phyloP scores from a whole-genome alignment of 2,797 vertebrate species.

The Pygocentrus nattereri region DNA sequence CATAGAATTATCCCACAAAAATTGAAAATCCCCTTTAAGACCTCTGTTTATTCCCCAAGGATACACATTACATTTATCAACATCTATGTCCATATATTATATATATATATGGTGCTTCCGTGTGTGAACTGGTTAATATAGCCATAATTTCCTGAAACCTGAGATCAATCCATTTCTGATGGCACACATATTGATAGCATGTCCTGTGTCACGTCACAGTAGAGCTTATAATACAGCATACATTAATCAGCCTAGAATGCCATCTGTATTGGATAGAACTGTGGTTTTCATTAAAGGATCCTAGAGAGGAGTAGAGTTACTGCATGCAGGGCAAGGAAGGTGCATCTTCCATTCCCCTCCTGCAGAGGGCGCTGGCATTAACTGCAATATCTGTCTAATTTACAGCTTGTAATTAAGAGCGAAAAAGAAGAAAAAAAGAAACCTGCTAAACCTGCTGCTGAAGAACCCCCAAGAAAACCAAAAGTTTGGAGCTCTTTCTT shows the following conservation, averaged over 20 bases:
- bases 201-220: background rate
- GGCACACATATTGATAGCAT: conserved; percentile 15
- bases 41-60: background rate
- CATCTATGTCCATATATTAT: conserved; percentile 54
- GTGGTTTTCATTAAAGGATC: background rate
- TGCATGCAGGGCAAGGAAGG: conserved; percentile 64
- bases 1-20: no score
- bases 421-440: conserved; percentile 71
- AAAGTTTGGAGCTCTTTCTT: conserved; percentile 81
- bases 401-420: conserved; percentile 81
- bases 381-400: conserved; percentile 81
- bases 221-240: background rate
- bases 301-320: conserved; percentile 58
- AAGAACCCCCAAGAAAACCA: conserved; percentile 69
- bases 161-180: conserved; percentile 58
- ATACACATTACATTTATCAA: conserved; percentile 21
- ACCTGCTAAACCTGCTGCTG: conserved; percentile 59
- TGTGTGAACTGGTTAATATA: no score
- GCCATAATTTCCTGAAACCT: background rate
- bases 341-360: conserved; percentile 55
- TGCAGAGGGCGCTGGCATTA: conserved; percentile 67
- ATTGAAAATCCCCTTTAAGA: no score
- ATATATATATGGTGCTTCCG: no score
- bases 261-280: background rate
- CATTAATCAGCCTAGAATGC: background rate